Evolutionary conservation across 1,140 invertebrate species (phyloP).

Genomic region (Dolichoris vasculosae): DNA sequence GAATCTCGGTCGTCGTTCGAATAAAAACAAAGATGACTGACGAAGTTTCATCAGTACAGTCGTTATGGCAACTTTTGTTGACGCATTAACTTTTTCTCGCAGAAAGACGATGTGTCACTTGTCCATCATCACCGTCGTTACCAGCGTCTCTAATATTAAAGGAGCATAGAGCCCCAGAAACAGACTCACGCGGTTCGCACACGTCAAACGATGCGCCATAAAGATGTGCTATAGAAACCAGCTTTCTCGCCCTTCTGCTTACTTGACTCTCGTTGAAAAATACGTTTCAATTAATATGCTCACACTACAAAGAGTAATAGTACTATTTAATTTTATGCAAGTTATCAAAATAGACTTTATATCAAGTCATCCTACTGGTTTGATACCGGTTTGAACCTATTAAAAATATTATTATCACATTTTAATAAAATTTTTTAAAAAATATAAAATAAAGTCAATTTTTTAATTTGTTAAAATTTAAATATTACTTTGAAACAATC

Average conservation of each 20-base stretch:
- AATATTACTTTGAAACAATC: no score
- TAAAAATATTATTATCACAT: no score
- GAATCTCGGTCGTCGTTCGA: not conserved
- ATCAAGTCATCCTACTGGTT: no score
- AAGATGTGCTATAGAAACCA: constrained; percentile 50
- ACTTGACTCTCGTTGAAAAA: not conserved
- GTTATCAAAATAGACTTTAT: no score
- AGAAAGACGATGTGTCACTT: constrained; percentile 41
- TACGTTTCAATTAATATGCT: not conserved
- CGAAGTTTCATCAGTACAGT: not conserved
- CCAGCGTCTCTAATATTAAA: not conserved
- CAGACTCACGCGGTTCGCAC: constrained; percentile 33
- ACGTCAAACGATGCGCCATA: constrained; percentile 57
- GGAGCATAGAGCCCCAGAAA: not conserved
- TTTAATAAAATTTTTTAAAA: no score
- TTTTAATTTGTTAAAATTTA: no score
- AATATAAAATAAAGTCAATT: no score
- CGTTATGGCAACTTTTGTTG: not conserved
- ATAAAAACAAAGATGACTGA: not conserved
- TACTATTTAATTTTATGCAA: no score
- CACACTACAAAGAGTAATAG: not conserved
- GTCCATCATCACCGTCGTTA: constrained; percentile 40
- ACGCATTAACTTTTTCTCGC: not conserved
- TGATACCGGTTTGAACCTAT: no score
- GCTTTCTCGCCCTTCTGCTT: not conserved